Evolutionary conservation across 2,797 vertebrate species (phyloP).

Genomic region (Lagorchestes hirsutus): DNA sequence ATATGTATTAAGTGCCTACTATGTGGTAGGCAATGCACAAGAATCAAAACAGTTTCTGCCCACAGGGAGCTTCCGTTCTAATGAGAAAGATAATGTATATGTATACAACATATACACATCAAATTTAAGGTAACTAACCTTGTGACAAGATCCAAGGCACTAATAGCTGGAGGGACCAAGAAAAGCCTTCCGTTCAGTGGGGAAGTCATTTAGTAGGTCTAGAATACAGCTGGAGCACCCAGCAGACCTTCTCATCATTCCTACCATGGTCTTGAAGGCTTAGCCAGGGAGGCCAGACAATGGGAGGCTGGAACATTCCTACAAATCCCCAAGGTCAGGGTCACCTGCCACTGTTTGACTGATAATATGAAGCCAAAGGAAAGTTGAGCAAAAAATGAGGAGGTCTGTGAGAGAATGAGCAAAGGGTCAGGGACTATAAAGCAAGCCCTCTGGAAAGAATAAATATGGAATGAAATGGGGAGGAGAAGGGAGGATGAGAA

Average conservation of each 20-base stretch:
- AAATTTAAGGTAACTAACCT: neutral
- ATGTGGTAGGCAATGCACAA: neutral
- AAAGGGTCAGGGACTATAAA: neutral
- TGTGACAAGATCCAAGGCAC: neutral
- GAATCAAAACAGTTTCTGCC: neutral
- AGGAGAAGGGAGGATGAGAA: neutral
- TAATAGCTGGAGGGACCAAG: neutral
- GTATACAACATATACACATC: neutral
- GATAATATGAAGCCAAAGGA: neutral
- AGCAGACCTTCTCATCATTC: neutral
- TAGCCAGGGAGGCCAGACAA: neutral
- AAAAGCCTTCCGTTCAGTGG: neutral
- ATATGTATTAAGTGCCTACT: neutral
- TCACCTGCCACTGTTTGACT: neutral
- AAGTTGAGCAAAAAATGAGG: neutral
- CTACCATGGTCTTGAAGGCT: neutral
- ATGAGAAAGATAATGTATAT: neutral
- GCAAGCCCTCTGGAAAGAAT: neutral
- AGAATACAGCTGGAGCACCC: neutral
- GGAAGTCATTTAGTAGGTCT: neutral
- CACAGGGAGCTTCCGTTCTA: neutral
- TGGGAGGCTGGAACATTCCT: neutral
- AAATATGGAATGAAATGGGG: neutral
- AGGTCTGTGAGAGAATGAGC: neutral
- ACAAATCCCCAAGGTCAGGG: neutral